phyloP scores from a whole-genome alignment of 2,888 invertebrate genomes.

The Alloscopus bannaensis region DNA sequence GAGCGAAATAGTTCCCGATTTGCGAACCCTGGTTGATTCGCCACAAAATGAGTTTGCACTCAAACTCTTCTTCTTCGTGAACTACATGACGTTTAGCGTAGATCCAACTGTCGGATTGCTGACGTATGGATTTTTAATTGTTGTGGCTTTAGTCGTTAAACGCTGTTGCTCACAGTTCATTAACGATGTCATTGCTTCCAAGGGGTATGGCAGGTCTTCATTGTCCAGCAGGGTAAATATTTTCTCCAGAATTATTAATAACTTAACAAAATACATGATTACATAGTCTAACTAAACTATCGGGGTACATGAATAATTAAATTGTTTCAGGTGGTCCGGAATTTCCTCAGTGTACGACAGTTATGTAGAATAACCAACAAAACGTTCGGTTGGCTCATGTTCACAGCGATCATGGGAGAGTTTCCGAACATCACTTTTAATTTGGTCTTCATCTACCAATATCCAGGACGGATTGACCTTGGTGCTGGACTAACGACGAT shows the following conservation, averaged over 20 bases:
- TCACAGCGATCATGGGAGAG: slow-evolving; percentile 39
- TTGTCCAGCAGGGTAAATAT: not conserved
- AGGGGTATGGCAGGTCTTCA: not conserved
- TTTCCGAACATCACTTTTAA: slow-evolving; percentile 45
- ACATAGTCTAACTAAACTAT: too few relatives aligned
- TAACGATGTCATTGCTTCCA: too few relatives aligned
- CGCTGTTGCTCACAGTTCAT: too few relatives aligned
- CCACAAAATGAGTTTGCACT: not conserved
- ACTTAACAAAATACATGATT: too few relatives aligned
- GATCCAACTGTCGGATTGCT: not conserved
- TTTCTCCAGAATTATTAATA: not conserved
- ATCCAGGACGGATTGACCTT: too few relatives aligned
- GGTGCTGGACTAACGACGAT: too few relatives aligned
- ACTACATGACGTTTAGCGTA: not conserved
- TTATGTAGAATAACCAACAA: too few relatives aligned
- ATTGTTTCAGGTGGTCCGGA: too few relatives aligned
- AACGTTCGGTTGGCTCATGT: slow-evolving; percentile 45
- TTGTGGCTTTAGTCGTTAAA: not conserved
- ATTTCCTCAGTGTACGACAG: too few relatives aligned
- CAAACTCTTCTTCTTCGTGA: not conserved
- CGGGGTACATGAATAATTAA: too few relatives aligned
- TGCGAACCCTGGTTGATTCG: not conserved
- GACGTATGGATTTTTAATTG: not conserved
- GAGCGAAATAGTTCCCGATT: too few relatives aligned
- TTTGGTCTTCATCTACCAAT: slow-evolving; percentile 15